Evolutionary conservation across 2,888 invertebrate species (phyloP), one percentile per base, ranked within the genome.

Genomic region (Melanostoma scalare): DNA sequence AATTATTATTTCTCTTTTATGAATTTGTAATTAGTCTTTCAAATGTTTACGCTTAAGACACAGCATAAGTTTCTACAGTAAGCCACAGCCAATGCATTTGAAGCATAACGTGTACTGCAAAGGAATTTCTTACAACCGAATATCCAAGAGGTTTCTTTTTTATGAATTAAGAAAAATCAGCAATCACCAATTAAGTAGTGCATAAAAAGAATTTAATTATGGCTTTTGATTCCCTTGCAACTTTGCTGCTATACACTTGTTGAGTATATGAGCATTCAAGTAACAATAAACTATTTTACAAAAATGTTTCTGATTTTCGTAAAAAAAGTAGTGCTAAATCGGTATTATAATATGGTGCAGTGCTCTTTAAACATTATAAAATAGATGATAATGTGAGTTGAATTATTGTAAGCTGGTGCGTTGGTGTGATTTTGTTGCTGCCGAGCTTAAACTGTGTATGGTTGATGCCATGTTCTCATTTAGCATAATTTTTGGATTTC

Each of bases 161-260:
- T 67, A 75, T 79, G 69, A 67, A 79, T 44, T 48, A 67, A 69
- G 74, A 60, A 69, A 67, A 84, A 84, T 79, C 74, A 40, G 60
- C 79, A 71, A 84, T 78, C 79, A 84, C 65, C 42, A 50, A 75
- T 84, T 84, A 84, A 84, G 79, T 84, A 75, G 84, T 84, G 84
- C 84, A 84, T 79, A 84, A 74, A 84, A 69, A 58, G 65, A 67
- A 40, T 65, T 63, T 55, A 61, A 61, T 33, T 68, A 40, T 69
- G 56, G 35, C 8, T 58, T 9, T 56, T 67, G 48, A 48, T 38
- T 48, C 35, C 35, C 58, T 20, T 9, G 74, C 79, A 84, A 79
- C 84, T 79, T 84, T 84, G 79, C 75, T 10, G 63, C 74, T 84
- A 71, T 65, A 82, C 73, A 75, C 79, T 74, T 44, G 2, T n/a